Base-by-base conservation (phyloP, 2,113 vertebrate species). In the Mesembrinibis cayennensis region DNA sequence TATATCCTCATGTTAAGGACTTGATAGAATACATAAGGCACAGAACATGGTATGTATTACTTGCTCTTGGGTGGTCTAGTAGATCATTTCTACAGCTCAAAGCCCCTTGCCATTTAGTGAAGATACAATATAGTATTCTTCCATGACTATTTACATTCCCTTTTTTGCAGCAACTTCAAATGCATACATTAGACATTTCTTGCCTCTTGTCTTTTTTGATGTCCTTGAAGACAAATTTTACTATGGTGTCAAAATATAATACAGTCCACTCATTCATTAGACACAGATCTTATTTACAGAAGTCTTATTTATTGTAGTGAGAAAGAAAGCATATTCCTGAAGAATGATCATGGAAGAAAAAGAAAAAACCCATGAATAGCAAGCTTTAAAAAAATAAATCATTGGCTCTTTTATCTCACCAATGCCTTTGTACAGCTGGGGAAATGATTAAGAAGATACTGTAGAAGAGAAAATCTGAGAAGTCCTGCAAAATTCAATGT, bases 81-180 rank as follows among this genome's bases (percentile, higher is more conserved):
- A 84, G 79, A 80, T 84, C 52, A 63, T 81, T 87, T 42, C 58
- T 77, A 53, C 63, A 85, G 81, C 94, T 90, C 73, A 66, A 85
- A 95, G 83, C 73, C 73, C 83, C 70, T 80, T 13, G 34, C 25
- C 67, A 82, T 80, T 91, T 42, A 93, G 27, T 62, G 79, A 77
- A 86, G 79, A 94, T 77, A 93, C 87, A 97, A 95, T 95, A 80
- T 36, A 95, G 40, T 79, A 87, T 95, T 97, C 36, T 97, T 96
- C 83, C 91, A 80, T 44, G 65, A 36, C 77, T 95, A 66, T 97
- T 97, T 92, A 72, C 84, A 82, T 93, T 91, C 83, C 42, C 85
- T 71, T 72, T 93, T 90, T 87, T 53, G 12, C 50, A 95, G 56
- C 50, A 90, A 89, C 95, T 96, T 96, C 96, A 97, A 95, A 95